These are phyloP conservation scores for Leptinotarsa tumamoca DNA, from an alignment of 2,888 invertebrate species.

Conservation along the genomic window DNA sequence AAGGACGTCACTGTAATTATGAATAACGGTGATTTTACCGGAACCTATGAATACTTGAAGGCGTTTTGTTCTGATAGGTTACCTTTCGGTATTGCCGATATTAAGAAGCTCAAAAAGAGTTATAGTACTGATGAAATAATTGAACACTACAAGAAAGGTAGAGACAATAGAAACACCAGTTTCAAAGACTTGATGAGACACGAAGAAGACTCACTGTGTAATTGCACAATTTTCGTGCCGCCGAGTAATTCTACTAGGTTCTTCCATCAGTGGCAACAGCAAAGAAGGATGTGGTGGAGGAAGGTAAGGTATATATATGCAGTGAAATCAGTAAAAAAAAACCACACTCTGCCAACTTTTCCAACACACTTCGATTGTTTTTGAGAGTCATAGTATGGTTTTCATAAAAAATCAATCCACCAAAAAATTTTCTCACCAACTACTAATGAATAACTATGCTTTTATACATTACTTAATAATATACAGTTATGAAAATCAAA, in stretches of 20 bases:
- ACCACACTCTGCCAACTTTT: too few relatives aligned
- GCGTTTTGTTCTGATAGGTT: slow-evolving; percentile 60
- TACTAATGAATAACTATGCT: too few relatives aligned
- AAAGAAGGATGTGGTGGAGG: slow-evolving; percentile 88
- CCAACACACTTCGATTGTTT: too few relatives aligned
- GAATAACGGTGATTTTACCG: slow-evolving; percentile 52
- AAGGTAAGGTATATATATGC: slow-evolving; percentile 62
- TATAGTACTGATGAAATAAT: slow-evolving; percentile 36
- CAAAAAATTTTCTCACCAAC: too few relatives aligned
- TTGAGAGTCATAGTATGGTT: too few relatives aligned
- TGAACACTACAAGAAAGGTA: slow-evolving; percentile 35
- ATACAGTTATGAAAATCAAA: too few relatives aligned
- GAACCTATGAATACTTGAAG: slow-evolving; percentile 62
- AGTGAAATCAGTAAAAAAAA: too few relatives aligned
- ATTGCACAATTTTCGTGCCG: slow-evolving; percentile 67
- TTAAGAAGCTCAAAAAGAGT: slow-evolving; percentile 42
- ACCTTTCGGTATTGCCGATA: slow-evolving; percentile 68
- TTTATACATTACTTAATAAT: too few relatives aligned
- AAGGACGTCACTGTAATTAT: slow-evolving; percentile 68
- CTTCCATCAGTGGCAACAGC: slow-evolving; percentile 81
- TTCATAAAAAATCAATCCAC: too few relatives aligned
- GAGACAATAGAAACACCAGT: slow-evolving; percentile 37
- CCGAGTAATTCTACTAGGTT: slow-evolving; percentile 71
- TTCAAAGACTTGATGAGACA: slow-evolving; percentile 50
- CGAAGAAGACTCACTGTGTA: slow-evolving; percentile 55